Evolutionary conservation across 2,113 vertebrate species (phyloP).

Genomic region (Tenrec ecaudatus): DNA sequence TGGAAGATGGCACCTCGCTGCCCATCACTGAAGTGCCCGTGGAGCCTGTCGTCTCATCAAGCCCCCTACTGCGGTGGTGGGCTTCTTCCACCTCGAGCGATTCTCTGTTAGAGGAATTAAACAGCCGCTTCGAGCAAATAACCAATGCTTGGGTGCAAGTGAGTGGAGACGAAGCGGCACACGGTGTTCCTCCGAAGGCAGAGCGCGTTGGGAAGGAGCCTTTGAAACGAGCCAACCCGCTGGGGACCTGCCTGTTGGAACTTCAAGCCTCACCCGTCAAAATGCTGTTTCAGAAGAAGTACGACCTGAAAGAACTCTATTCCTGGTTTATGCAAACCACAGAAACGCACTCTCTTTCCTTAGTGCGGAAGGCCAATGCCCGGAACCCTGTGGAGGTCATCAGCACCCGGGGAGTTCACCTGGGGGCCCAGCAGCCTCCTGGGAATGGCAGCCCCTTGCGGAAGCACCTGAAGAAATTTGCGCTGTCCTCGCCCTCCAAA

Average conservation of each 20-base stretch:
- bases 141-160: slow-evolving; percentile 95
- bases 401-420: slow-evolving; percentile 89
- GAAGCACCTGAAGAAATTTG: slow-evolving; percentile 98
- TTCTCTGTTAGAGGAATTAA: slow-evolving; percentile 91
- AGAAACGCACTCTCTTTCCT: slow-evolving; percentile 96
- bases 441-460: slow-evolving; percentile 91
- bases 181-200: slow-evolving; percentile 81
- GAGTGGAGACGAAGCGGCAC: slow-evolving; percentile 84
- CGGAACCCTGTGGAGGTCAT: slow-evolving; percentile 92
- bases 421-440: slow-evolving; percentile 87
- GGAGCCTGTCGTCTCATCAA: slow-evolving; percentile 91
- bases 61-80: slow-evolving; percentile 94
- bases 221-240: slow-evolving; percentile 82
- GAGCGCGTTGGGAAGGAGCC: slow-evolving; percentile 77
- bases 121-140: slow-evolving; percentile 92
- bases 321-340: slow-evolving; percentile 99
- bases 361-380: slow-evolving; percentile 95
- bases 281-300: slow-evolving; percentile 95
- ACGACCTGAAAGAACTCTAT: slow-evolving; percentile 92
- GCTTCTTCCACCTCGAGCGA: slow-evolving; percentile 90
- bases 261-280: slow-evolving; percentile 91
- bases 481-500: slow-evolving; percentile 94
- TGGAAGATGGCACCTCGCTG: slow-evolving; percentile 81
- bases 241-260: slow-evolving; percentile 87
- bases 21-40: slow-evolving; percentile 87